These are phyloP conservation scores for Sebastes steindachneri DNA, from an alignment of 2,797 vertebrate genomes.

Conservation along the genomic window DNA sequence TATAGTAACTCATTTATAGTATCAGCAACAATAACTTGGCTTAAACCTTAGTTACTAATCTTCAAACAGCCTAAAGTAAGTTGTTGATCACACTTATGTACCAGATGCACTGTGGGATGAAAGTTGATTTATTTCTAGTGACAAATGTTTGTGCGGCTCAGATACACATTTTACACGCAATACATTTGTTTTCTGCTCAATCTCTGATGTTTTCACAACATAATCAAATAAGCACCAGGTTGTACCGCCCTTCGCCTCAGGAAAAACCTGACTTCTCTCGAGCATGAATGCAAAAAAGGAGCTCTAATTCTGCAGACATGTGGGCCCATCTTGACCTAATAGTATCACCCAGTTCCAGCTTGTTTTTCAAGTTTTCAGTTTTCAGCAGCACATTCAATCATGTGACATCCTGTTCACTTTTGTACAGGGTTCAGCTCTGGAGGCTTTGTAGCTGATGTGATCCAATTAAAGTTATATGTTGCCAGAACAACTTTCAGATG, in stretches of 20 bases:
- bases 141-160: background rate
- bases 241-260: background rate
- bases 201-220: background rate
- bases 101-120: background rate
- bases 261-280: background rate
- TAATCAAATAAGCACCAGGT: background rate
- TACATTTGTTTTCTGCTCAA: background rate
- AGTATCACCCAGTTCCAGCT: background rate
- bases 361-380: slow-evolving; percentile 10
- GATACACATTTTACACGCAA: background rate
- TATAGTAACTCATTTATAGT: background rate
- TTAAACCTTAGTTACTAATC: background rate
- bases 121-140: background rate
- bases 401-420: slow-evolving; percentile 38
- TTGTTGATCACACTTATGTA: background rate
- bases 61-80: background rate
- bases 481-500: background rate
- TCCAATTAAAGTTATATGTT: background rate
- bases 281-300: background rate
- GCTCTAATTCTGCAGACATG: background rate
- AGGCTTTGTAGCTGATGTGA: slow-evolving; percentile 7
- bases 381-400: slow-evolving; percentile 24
- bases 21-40: background rate
- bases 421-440: slow-evolving; percentile 8
- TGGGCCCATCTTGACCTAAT: background rate